These are phyloP conservation scores for Bryconaethiops microstoma DNA, from an alignment of 2,797 vertebrate species.

Conservation along the genomic window DNA sequence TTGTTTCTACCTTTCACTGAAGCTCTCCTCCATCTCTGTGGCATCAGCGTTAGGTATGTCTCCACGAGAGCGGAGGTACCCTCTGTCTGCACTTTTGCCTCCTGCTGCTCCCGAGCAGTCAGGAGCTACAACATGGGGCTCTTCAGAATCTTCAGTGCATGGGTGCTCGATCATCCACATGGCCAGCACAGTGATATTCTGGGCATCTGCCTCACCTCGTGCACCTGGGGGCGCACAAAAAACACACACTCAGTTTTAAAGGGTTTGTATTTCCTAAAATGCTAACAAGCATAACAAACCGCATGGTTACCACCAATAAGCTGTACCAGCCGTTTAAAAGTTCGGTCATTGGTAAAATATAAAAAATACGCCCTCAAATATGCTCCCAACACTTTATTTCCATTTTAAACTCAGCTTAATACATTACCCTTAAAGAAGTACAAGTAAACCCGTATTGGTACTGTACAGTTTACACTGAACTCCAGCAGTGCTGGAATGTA, in stretches of 20 bases:
- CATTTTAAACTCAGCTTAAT: no score
- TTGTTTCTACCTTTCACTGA: constrained; percentile 83
- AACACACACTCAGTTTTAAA: background rate
- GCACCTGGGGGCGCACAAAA: constrained; percentile 78
- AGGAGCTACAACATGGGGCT: constrained; percentile 74
- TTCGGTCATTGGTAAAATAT: no score
- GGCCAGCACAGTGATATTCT: constrained; percentile 96
- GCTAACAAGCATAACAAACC: no score
- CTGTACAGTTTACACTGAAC: no score
- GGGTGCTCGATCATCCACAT: constrained; percentile 99
- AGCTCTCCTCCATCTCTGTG: constrained; percentile 92
- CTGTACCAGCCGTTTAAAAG: no score
- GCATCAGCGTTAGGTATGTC: constrained; percentile 88
- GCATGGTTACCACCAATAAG: no score
- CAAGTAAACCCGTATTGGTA: no score
- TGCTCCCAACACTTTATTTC: no score
- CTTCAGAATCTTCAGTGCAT: constrained; percentile 88
- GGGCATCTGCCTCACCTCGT: constrained; percentile 92
- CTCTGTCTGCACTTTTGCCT: constrained; percentile 87
- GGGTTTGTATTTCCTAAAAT: no score
- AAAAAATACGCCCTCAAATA: no score
- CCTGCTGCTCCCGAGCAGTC: constrained; percentile 77
- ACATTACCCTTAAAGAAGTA: no score
- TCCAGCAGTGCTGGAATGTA: no score
- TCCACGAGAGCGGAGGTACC: constrained; percentile 85